A percentile compares a stretch with the other conserved stretches of the same genome.
These are phyloP conservation scores for Progne subis DNA, from an alignment of 2,113 vertebrate species.

Conservation along the genomic window DNA sequence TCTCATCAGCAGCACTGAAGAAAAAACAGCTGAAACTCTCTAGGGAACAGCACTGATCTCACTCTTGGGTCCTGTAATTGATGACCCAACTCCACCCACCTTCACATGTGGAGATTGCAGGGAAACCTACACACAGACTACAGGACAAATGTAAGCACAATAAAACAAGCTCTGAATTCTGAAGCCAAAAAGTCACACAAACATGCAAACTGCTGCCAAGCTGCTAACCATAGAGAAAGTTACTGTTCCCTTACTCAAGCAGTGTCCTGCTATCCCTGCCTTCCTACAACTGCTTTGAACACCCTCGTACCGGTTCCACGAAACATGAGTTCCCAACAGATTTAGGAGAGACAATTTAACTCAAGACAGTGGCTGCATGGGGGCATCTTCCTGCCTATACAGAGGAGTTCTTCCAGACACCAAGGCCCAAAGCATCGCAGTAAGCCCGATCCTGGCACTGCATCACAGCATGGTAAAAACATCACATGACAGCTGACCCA, in stretches of 20 bases:
- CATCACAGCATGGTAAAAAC: fast-evolving
- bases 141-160: background rate
- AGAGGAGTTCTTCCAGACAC: background rate
- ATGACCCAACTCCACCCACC: background rate
- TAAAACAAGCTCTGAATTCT: background rate
- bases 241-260: background rate
- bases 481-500: background rate
- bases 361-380: background rate
- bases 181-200: background rate
- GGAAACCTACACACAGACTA: background rate
- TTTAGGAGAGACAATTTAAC: background rate
- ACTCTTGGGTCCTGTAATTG: background rate
- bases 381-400: background rate
- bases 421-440: fast-evolving
- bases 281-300: background rate
- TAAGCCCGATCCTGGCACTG: fast-evolving
- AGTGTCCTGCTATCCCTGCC: background rate
- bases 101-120: background rate
- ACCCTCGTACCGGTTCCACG: fast-evolving
- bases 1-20: background rate
- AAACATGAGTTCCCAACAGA: background rate
- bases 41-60: background rate
- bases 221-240: background rate
- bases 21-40: background rate
- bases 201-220: background rate